Conservation (phyloP, 2,888 invertebrate genomes). For the Caenorhabditis sp. region DNA sequence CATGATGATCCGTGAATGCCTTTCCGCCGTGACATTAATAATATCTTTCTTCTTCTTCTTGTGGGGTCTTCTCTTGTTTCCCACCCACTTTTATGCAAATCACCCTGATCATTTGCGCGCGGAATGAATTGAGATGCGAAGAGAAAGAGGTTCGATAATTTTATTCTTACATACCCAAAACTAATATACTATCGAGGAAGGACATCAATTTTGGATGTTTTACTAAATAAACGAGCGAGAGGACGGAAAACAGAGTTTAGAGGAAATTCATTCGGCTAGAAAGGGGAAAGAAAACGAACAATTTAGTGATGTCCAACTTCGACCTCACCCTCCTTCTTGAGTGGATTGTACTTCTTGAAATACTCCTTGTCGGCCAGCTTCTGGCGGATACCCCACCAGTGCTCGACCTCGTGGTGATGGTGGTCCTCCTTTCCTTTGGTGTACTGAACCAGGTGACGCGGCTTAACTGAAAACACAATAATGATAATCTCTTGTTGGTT, state of each 20-base stretch:
- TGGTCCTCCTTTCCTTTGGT: slow-evolving; percentile 74
- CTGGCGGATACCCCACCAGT: slow-evolving; percentile 77
- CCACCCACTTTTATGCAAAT: slow-evolving; percentile 41
- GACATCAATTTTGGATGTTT: slow-evolving; percentile 35
- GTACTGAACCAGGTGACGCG: slow-evolving; percentile 74
- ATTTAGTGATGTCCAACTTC: slow-evolving; percentile 74
- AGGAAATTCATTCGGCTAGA: slow-evolving; percentile 40
- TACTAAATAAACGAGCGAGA: slow-evolving; percentile 30
- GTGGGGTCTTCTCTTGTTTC: neutral
- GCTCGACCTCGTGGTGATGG: slow-evolving; percentile 77
- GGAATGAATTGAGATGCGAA: neutral
- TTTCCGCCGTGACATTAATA: slow-evolving; percentile 30
- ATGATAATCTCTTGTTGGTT: neutral
- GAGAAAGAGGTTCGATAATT: slow-evolving; percentile 48
- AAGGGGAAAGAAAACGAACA: slow-evolving; percentile 26
- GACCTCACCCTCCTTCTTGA: slow-evolving; percentile 72
- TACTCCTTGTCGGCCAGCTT: slow-evolving; percentile 75
- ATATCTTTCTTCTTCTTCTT: slow-evolving; percentile 14
- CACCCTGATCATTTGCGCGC: slow-evolving; percentile 23
- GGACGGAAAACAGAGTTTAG: slow-evolving; percentile 29
- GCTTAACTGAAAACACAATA: slow-evolving; percentile 69
- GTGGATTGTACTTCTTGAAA: slow-evolving; percentile 76
- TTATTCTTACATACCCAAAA: slow-evolving; percentile 61
- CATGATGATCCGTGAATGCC: slow-evolving; percentile 35
- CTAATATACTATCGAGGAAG: slow-evolving; percentile 41